Percentiles rank a stretch among this genome's conserved stretches.
These are phyloP conservation scores for Lasioglossum zephyrum DNA, from an alignment of 2,888 invertebrate species.

Conservation along the genomic window DNA sequence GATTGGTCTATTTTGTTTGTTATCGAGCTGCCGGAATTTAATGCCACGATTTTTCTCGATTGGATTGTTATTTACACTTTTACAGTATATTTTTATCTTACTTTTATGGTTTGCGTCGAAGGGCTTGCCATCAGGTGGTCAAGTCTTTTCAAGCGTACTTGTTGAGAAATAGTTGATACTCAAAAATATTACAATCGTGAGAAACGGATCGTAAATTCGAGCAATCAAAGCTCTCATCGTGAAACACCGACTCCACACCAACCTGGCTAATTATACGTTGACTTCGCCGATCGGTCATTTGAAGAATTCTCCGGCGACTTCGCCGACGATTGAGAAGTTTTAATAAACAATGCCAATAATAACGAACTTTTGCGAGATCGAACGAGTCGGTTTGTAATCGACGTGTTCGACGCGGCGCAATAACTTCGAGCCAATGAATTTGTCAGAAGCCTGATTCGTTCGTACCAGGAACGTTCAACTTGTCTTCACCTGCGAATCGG, in stretches of 20 bases:
- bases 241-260: neutral
- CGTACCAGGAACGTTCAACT: slow-evolving; percentile 1
- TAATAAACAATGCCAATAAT: neutral
- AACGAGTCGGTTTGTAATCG: neutral
- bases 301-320: neutral
- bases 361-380: neutral
- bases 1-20: neutral
- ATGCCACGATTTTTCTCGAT: neutral
- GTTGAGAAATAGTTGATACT: neutral
- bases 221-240: neutral
- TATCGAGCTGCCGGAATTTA: neutral
- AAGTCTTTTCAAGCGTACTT: neutral
- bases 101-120: neutral
- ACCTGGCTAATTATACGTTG: neutral
- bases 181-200: neutral
- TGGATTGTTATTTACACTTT: neutral
- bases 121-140: neutral
- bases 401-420: neutral
- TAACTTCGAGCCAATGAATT: slow-evolving; percentile 9
- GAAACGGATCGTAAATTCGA: neutral
- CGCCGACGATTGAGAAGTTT: neutral
- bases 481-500: slow-evolving; percentile 13
- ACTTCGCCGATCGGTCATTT: neutral
- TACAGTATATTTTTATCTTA: neutral
- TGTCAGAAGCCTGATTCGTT: slow-evolving; percentile 1